Evolutionary conservation across 1,140 invertebrate species (phyloP).

Genomic region (Batillaria attramentaria): DNA sequence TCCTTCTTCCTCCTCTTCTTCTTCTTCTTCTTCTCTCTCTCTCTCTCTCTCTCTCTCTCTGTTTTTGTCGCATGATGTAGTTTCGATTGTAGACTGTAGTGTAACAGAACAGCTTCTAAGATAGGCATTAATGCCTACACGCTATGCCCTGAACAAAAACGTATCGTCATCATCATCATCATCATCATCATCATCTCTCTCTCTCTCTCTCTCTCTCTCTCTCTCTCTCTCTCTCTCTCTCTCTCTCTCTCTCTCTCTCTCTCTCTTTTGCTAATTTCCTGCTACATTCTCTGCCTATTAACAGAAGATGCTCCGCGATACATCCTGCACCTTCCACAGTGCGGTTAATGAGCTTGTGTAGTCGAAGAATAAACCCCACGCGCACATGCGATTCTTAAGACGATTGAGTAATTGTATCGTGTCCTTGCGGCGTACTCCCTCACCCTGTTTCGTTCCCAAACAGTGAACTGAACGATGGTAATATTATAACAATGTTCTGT

Average conservation of each 20-base stretch:
- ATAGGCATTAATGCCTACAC: too few relatives aligned
- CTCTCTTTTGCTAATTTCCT: background rate
- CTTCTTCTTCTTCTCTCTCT: background rate
- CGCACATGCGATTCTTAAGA: background rate
- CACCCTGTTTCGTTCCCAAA: background rate
- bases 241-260: conserved; percentile 17
- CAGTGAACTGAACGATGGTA: too few relatives aligned
- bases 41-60: background rate
- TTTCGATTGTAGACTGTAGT: too few relatives aligned
- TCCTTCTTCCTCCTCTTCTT: background rate
- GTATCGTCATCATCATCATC: background rate
- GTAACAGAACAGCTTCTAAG: too few relatives aligned
- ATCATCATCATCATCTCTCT: background rate
- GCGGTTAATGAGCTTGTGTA: background rate
- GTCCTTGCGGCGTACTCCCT: background rate
- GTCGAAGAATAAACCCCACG: too few relatives aligned
- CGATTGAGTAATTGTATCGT: background rate
- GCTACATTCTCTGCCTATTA: background rate
- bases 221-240: conserved; percentile 26
- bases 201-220: conserved; percentile 25
- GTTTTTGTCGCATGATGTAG: background rate
- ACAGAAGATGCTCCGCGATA: background rate
- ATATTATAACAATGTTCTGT: too few relatives aligned
- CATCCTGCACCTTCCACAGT: background rate
- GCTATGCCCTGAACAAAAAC: background rate